Base-by-base conservation (phyloP, 2,888 invertebrate genomes). In the Ceramica pisi region DNA sequence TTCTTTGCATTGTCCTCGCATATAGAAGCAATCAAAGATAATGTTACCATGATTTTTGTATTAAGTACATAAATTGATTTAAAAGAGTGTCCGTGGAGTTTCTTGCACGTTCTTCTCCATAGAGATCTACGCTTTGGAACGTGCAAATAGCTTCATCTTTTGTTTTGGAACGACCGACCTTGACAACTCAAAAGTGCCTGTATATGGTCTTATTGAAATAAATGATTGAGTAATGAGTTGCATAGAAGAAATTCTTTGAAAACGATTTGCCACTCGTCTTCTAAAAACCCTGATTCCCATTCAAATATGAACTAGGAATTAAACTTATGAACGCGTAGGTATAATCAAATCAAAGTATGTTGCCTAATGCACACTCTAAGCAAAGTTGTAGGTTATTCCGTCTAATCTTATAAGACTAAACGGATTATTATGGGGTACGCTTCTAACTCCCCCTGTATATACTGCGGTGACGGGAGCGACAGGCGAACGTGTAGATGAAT, bases 321-420 rank as follows among this genome's bases (percentile, higher is more conserved):
- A 55, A 75, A 41, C 10, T n/a, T 69, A 57, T 50, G n/a, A 69
- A 57, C 19, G 14, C 35, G 35, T 50, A 21, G 14, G 19, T 35
- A 31, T 51, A 73, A 46, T 51, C 14, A 38, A 38, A 71, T 70
- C 56, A 50, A 77, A 57, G 78, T 46, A 70, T 70, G 56, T 57
- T 56, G 70, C 41, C 70, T 69, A 69, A 72, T 77, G 44, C 57
- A 51, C 19, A 44, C 26, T 57, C 44, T 78, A 38, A 77, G 57
- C 70, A 57, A 73, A 71, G 26, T 78, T 78, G 78, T 70, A 46
- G n/a, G 78, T 73, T 71, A 72, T 57, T 50, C 70, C 69, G 21
- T 69, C n/a, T 72, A 76, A 73, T 78, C 73, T 78, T 26, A 38
- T 71, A 59, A 38, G 78, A 78, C 78, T 53, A 71, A 73, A 12